Base-by-base conservation (phyloP, 2,797 vertebrate genomes). In the Tympanoctomys barrerae region DNA sequence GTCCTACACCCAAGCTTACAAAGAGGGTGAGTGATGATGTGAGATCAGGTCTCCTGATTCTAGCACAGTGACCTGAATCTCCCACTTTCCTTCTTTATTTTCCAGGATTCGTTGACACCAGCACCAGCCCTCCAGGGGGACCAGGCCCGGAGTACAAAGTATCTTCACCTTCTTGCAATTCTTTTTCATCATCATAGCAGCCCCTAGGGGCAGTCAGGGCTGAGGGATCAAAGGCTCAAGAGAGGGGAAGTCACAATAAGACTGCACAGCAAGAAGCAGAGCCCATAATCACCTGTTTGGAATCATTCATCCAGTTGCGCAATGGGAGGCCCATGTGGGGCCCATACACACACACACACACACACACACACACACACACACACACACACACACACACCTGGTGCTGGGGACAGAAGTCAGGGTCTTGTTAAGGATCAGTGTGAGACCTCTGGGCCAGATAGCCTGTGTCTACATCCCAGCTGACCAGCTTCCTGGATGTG, bases 401-500 rank as follows among this genome's bases (percentile, higher is more conserved):
- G 14, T 57, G 54, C 14, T 57, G 14, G 54, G 54, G 5, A 57
- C 54, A 57, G 54, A 57, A 57, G 54, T 64, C 36, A 46, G 52
- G 61, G 57, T 3, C 52, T 66, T 88, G 87, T 26, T 24, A 81
- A 71, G 66, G 59, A 57, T 95, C 28, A 7, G 1, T 71, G 71
- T 66, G 79, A 94, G 79, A 26, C 54, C 18, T 49, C 33, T 49
- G 77, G 39, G 80, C 64, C 79, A 80, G 93, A 90, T 16, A 19
- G 26, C 66, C 89, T 94, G 78, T 42, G 33, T 73, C 86, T 79
- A 91, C 54, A 68, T 75, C n/a, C 82, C 12, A 52, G 61, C 31
- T 91, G 84, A 70, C 77, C 21, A 83, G 70, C 33, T 86, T 95
- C 79, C 36, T 89, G 21, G 86, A 36, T 90, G 24, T 94, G 64